These are phyloP conservation scores for Tautogolabrus adspersus DNA, from an alignment of 2,113 vertebrate species.

Conservation along the genomic window DNA sequence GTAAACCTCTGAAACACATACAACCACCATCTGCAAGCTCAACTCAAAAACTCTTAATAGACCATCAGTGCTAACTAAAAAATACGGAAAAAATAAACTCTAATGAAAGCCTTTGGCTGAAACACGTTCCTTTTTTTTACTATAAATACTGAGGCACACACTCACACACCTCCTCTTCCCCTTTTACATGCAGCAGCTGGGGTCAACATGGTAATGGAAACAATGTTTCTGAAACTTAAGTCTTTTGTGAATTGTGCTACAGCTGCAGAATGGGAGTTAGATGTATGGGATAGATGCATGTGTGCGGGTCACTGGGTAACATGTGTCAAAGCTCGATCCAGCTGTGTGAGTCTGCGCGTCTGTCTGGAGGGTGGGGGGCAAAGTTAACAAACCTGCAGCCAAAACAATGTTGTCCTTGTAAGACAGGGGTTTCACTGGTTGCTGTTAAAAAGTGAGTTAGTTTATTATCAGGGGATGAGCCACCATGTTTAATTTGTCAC, in stretches of 20 bases:
- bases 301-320: conserved; percentile 34
- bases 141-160: not conserved
- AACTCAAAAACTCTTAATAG: no score
- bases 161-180: not conserved
- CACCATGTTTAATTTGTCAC: conserved; percentile 55
- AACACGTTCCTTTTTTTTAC: no score
- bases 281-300: not conserved
- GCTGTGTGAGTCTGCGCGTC: not conserved
- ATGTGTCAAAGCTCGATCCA: conserved; percentile 3
- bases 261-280: conserved; percentile 17
- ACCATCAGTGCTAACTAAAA: no score
- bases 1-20: not conserved
- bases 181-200: conserved; percentile 12
- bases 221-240: conserved; percentile 44
- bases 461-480: conserved; percentile 48
- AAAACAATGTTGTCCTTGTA: conserved; percentile 14
- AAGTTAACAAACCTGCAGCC: not conserved
- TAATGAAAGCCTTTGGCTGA: no score
- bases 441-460: conserved; percentile 61
- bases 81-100: no score
- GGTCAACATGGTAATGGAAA: conserved; percentile 54
- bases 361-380: not conserved
- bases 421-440: conserved; percentile 33
- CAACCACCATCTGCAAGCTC: not conserved
- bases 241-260: conserved; percentile 29